Conservation (phyloP, 1,140 invertebrate genomes). For the Drosophila leontia region DNA sequence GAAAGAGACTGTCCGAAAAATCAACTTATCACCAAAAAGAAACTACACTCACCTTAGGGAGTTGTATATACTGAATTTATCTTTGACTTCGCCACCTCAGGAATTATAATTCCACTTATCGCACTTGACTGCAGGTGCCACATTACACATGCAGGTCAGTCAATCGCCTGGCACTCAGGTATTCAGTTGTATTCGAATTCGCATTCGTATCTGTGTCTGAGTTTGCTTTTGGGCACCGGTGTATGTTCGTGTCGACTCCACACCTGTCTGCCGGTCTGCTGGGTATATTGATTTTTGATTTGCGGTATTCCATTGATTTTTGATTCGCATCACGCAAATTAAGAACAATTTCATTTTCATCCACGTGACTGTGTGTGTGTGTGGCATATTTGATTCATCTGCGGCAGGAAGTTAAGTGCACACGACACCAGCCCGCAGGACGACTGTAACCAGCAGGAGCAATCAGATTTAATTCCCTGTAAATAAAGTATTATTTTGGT, state of each 20-base stretch:
- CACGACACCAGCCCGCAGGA: constrained; percentile 1
- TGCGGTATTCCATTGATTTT: constrained; percentile 47
- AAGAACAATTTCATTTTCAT: constrained; percentile 49
- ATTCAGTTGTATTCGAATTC: neutral
- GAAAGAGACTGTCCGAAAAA: neutral
- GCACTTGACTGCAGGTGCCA: constrained; percentile 12
- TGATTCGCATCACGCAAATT: constrained; percentile 55
- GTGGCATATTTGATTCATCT: constrained; percentile 34
- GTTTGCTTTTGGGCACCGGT: neutral
- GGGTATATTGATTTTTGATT: constrained; percentile 44
- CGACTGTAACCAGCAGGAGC: neutral
- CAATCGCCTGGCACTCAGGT: neutral
- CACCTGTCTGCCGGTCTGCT: constrained; percentile 20
- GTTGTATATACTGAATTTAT: neutral
- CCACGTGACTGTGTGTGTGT: constrained; percentile 9
- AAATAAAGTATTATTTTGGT: constrained; percentile 15
- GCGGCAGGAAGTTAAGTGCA: constrained; percentile 18
- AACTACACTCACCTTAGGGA: neutral
- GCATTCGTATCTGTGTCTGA: neutral
- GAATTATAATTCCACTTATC: constrained; percentile 19
- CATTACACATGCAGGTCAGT: constrained; percentile 28
- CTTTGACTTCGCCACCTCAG: constrained; percentile 10
- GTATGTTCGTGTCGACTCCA: constrained; percentile 5
- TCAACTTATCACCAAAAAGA: neutral
- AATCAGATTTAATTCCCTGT: neutral